Evolutionary conservation across 2,888 invertebrate genomes (phyloP), one percentile per base, ranked within the genome.

Genomic region (Harpagoxenus sublaevis): DNA sequence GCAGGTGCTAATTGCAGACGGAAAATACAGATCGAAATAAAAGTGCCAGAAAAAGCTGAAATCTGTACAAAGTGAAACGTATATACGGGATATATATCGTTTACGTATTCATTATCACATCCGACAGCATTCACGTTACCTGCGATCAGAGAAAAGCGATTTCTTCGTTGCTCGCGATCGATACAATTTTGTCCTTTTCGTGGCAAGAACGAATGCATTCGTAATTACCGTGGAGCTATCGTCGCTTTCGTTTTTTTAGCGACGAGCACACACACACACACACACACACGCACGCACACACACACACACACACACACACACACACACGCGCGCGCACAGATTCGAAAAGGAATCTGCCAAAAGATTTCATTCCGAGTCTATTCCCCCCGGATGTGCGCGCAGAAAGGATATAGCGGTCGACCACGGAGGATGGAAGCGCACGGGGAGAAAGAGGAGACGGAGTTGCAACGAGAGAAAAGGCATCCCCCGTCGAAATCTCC

Each of bases 401-500:
- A 53, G 66, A 31, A 63, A 73, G 65, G 82, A 57, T 71, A 66
- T 71, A 66, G 53, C 48, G 12, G 55, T 71, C 39, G 65, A 62
- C 60, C 60, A 60, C 15, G 39, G 10, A 18, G 4, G 5, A 68
- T 4, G 18, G 10, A n/a, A 42, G n/a, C 12, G 18, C 15, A n/a
- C 15, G 39, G 12, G 31, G n/a, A 23, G 57, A 48, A 45, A 18
- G 39, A 68, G 35, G 53, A 79, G 15, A 51, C 45, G 31, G 31
- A 12, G 10, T 48, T 31, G 53, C 55, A 62, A 70, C 55, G 65
- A 12, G 63, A 75, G 84, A 84, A 84, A 84, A 70, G 77, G 71
- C 68, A 45, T 74, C 83, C 86, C 31, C 83, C 85, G 74, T 86
- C 81, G 85, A 92, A 93, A 91, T 90, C 91, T 89, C 85, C 84